These are phyloP conservation scores for Jaculus jaculus DNA, from an alignment of 2,113 vertebrate species.

Conservation along the genomic window DNA sequence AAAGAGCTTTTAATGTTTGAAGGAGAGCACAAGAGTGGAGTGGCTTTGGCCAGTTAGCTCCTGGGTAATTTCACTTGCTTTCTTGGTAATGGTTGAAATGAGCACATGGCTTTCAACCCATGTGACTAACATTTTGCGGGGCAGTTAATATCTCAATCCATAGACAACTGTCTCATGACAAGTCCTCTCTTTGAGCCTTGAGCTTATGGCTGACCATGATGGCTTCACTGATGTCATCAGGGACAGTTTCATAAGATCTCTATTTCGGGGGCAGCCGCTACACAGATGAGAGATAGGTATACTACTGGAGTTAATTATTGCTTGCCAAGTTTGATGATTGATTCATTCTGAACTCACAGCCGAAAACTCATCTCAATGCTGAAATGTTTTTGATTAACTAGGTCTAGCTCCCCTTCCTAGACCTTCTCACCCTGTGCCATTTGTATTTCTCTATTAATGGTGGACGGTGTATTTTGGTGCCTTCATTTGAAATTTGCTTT, in stretches of 20 bases:
- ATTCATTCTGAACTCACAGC: slow-evolving; percentile 58
- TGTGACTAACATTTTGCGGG: slow-evolving; percentile 36
- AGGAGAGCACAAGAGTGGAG: background rate
- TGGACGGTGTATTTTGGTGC: background rate
- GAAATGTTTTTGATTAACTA: slow-evolving; percentile 40
- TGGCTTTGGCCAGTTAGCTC: background rate
- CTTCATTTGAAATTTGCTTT: slow-evolving; percentile 44
- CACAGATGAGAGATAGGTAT: slow-evolving; percentile 23
- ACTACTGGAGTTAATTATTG: slow-evolving; percentile 55
- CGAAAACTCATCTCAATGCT: slow-evolving; percentile 39
- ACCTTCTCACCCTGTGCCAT: background rate
- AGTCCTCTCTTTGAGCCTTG: slow-evolving; percentile 66
- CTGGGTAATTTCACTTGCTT: background rate
- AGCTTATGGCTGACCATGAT: slow-evolving; percentile 65
- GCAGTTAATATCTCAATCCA: slow-evolving; percentile 68
- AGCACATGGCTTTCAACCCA: slow-evolving; percentile 5
- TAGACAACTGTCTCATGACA: slow-evolving; percentile 53
- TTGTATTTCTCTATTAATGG: background rate
- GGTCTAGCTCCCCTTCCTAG: background rate
- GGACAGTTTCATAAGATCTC: slow-evolving; percentile 53
- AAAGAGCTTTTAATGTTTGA: background rate
- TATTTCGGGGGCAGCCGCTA: slow-evolving; percentile 18
- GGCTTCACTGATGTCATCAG: slow-evolving; percentile 66
- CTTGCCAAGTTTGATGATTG: slow-evolving; percentile 55
- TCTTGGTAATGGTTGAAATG: slow-evolving; percentile 45